Evolutionary conservation across 2,888 invertebrate species (phyloP), one percentile per base, ranked within the genome.

Genomic region (Eupithecia subumbrata): DNA sequence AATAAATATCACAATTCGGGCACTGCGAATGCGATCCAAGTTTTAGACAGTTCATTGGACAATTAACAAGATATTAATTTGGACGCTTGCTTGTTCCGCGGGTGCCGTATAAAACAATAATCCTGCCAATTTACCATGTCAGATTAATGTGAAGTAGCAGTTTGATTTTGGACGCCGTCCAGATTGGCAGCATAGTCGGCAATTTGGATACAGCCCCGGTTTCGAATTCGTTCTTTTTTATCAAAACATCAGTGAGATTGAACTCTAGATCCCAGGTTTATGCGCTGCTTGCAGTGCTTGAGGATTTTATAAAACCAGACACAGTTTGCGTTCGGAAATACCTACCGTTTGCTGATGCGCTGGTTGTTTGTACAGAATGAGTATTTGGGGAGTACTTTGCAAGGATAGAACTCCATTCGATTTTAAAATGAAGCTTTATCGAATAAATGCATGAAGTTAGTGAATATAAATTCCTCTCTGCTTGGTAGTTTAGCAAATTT

Each of bases 171-270:
- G 90, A 87, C 79, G 76, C 74, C 79, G 76, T 89, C 90, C 90
- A 90, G 85, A 80, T 90, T 90, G 90, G 90, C 90, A 90, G 84
- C 87, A 84, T 82, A 81, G 84, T 85, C 86, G 82, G 85, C 87
- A 85, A 86, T 89, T 88, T 87, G 87, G 85, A 84, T 87, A 86
- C 86, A 43, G 74, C 82, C 83, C 82, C 76, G 79, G 74, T 81
- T 81, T 85, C 80, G 79, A 79, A 79, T 72, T 76, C 43, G 77
- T 82, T 81, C 77, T 80, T 88, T 89, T 89, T 88, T 86, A 85
- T 84, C 84, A 87, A 85, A 84, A 86, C 85, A 85, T 86, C 85
- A 82, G 78, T 81, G 82, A 79, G 79, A 82, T 82, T 82, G 82
- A 84, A 81, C 81, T 74, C 76, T 84, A 81, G 76, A 86, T 83